Percentiles rank a stretch among this genome's conserved stretches.
These are phyloP conservation scores for Pseudanteris insignis DNA, from an alignment of 2,888 invertebrate genomes.

Conservation along the genomic window DNA sequence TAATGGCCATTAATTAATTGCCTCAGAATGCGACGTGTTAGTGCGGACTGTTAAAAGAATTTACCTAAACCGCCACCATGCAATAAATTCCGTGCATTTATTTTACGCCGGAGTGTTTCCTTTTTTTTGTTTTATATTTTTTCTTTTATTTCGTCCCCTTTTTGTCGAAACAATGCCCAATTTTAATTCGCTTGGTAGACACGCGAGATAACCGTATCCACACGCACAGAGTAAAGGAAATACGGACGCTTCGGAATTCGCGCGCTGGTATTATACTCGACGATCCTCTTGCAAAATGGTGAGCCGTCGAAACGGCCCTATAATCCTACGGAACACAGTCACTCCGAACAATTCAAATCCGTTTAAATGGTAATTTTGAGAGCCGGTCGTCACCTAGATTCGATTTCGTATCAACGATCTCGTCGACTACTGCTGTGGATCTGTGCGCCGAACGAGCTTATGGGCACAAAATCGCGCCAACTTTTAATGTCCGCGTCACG, in stretches of 20 bases:
- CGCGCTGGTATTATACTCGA: conserved; percentile 29
- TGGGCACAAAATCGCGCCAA: conserved; percentile 24
- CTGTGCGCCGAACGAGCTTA: conserved; percentile 25
- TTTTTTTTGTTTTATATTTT: conserved; percentile 1
- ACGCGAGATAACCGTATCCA: conserved; percentile 38
- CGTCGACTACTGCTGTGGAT: conserved; percentile 18
- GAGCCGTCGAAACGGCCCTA: conserved; percentile 41
- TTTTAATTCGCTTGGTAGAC: conserved; percentile 30
- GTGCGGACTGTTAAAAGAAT: not conserved
- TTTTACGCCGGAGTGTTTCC: conserved; percentile 7
- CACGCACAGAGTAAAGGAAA: conserved; percentile 37
- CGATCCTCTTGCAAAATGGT: conserved; percentile 39
- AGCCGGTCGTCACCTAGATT: conserved; percentile 42
- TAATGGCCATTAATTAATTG: too few relatives aligned
- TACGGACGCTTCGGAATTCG: conserved; percentile 39
- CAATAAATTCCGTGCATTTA: conserved; percentile 9
- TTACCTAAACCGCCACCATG: too few relatives aligned
- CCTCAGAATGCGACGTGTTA: too few relatives aligned
- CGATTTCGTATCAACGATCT: conserved; percentile 28
- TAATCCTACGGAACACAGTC: conserved; percentile 44
- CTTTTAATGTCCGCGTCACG: too few relatives aligned
- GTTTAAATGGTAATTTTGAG: conserved; percentile 49
- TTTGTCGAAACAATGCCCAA: conserved; percentile 30
- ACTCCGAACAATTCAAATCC: conserved; percentile 46
- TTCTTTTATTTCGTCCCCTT: too few relatives aligned